A percentile compares a stretch with the other conserved stretches of the same genome.
These are phyloP conservation scores for Cactoblastis cactorum DNA, from an alignment of 2,888 invertebrate species.

Conservation along the genomic window DNA sequence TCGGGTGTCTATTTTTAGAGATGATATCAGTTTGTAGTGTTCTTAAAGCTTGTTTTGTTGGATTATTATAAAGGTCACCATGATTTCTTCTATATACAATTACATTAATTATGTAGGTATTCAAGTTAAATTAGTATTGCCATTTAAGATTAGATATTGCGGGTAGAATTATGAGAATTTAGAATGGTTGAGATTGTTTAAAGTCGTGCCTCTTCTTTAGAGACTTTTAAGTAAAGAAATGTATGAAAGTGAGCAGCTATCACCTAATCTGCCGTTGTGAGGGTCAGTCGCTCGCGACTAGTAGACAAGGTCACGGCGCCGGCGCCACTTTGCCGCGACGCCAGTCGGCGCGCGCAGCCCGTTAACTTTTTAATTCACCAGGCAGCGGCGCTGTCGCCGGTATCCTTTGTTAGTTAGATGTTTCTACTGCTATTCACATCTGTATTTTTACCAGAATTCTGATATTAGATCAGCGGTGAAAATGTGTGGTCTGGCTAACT, in stretches of 20 bases:
- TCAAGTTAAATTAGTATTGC: not conserved
- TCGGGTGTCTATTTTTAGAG: constrained; percentile 57
- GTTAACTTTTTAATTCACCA: constrained; percentile 74
- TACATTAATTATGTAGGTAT: constrained; percentile 4
- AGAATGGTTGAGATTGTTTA: not conserved
- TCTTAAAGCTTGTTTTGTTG: constrained; percentile 46
- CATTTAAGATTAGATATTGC: not conserved
- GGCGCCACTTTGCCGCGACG: constrained; percentile 67
- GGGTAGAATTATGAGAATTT: not conserved
- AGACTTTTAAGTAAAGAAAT: constrained; percentile 25
- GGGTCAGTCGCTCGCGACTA: constrained; percentile 72
- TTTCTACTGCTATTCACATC: constrained; percentile 27
- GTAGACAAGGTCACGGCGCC: constrained; percentile 74
- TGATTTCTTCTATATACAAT: constrained; percentile 13
- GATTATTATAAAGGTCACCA: constrained; percentile 42
- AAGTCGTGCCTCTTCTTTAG: constrained; percentile 25
- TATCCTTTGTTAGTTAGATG: constrained; percentile 55
- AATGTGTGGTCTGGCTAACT: too few species aligned
- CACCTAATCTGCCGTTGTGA: constrained; percentile 62
- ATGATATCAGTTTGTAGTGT: constrained; percentile 59
- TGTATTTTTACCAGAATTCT: too few species aligned
- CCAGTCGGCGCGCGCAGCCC: constrained; percentile 58
- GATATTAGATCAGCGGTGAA: too few species aligned
- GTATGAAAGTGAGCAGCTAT: constrained; percentile 43
- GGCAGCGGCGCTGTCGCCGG: constrained; percentile 53